Base-by-base conservation (phyloP, 2,797 vertebrate genomes). In the Pagetopsis macropterus region DNA sequence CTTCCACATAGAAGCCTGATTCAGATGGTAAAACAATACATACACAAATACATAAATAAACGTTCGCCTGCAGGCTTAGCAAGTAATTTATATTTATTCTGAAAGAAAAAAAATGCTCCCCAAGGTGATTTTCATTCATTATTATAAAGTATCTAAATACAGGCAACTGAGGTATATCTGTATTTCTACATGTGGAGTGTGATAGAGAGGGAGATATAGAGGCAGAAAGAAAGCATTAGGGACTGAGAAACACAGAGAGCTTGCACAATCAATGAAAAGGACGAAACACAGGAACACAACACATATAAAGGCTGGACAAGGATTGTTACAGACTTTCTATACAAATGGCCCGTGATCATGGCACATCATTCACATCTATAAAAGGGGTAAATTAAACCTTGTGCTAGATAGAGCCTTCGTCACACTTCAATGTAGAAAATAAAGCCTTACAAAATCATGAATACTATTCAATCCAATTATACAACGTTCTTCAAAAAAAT, bases 141-240 rank as follows among this genome's bases (percentile, higher is more conserved):
- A 80, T 91, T 89, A 94, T 87, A 94, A 94, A 94, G 89, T 93
- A 92, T 92, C 88, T 89, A 93, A 94, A 92, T 94, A 93, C 92
- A 95, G 94, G 92, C 93, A 93, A 92, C 90, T 95, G 94, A 95
- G 94, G 94, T 95, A 94, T 94, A 92, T 93, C 80, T 81, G 87
- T 92, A 85, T 85, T 89, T 87, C 86, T 89, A 92, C 78, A 84
- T 83, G 76, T 88, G 87, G 76, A 79, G 76, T 75, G 70, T 76
- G 49, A 67, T 44, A 59, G 54, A 70, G 58, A 62, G 13, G 77
- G 49, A 9, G 1, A 37, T 37, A 37, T 27, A 58, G 15, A 56
- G 9, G n/a, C 50, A 56, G 54, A 55, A 8, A 56, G 60, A 78
- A 59, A 79, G 63, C 59, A 48, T 41, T 41, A 68, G 54, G 70